These are phyloP conservation scores for Poeciliopsis occidentalis DNA, from an alignment of 2,113 vertebrate genomes.

Conservation along the genomic window DNA sequence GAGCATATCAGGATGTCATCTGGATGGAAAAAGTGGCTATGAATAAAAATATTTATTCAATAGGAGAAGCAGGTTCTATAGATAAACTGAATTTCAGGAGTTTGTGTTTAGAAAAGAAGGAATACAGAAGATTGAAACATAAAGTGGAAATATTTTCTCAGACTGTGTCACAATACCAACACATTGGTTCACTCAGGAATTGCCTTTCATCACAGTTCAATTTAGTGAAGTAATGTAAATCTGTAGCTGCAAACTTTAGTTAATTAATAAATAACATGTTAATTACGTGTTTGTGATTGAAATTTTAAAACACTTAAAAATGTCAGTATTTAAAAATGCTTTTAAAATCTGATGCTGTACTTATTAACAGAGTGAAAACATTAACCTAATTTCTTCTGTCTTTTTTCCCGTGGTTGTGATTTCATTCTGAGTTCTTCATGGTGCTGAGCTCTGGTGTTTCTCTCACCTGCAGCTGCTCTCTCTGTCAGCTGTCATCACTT, in stretches of 20 bases:
- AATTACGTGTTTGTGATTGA: not conserved
- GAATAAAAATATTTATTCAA: not conserved
- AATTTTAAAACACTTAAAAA: not conserved
- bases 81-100: not conserved
- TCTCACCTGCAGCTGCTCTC: conserved; percentile 69
- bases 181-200: not conserved
- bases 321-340: not conserved
- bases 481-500: conserved; percentile 74
- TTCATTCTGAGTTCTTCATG: conserved; percentile 24
- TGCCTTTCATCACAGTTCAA: not conserved
- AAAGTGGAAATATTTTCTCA: not conserved
- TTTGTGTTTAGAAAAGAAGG: not conserved
- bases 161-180: not conserved
- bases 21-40: not conserved
- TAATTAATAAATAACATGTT: not conserved
- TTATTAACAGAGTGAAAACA: not conserved
- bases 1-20: not conserved
- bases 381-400: not conserved
- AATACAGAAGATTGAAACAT: not conserved
- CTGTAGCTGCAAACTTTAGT: not conserved
- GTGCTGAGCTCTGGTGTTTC: conserved; percentile 34
- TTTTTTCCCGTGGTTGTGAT: conserved; percentile 10
- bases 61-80: not conserved
- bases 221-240: not conserved
- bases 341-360: not conserved